Evolutionary conservation across 2,888 invertebrate species (phyloP), one percentile per base, ranked within the genome.

Genomic region (Metellina segmentata): DNA sequence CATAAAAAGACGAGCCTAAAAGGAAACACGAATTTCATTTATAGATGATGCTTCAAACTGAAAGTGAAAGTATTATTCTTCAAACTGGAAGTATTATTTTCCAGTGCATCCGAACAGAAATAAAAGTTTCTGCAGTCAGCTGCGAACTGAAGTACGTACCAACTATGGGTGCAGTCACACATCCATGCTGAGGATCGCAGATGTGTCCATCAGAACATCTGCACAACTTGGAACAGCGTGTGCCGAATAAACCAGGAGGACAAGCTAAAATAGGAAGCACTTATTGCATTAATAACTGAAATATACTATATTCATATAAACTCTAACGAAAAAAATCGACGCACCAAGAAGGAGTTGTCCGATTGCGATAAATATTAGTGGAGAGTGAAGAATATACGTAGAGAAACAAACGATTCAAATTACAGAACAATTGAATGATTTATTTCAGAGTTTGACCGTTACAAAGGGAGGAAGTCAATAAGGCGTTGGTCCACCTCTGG

Each of bases 161-260:
- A 9, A 7, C 51, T 70, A 9, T n/a, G 4, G 7, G 51, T 1
- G 48, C 19, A 0, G 11, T 74, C 8, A 61, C n/a, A 11, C 87
- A 87, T 16, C 87, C 87, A 48, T 16, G 71, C 1, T 72, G 87
- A 7, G 87, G 53, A 72, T 79, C 53, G 16, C 87, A 87, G 7
- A n/a, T 8, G 34, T 51, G 52, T 8, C 53, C 53, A 9, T 52
- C 8, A 7, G 11, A 20, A 53, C 87, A 87, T 11, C 20, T 72
- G 48, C 87, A 87, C n/a, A n/a, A 7, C 52, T 87, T 71, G n/a
- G 53, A 34, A 13, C 87, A 87, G 34, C 72, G 53, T 2, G 20
- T n/a, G 0, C 87, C 87, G 48, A 79, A 87, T 1, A 87, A 81
- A 9, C 81, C 87, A 34, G 20, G n/a, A 34, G 72, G 87, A 16